These are phyloP conservation scores for Omphaloscelis lunosa DNA, from an alignment of 2,888 invertebrate species.

Conservation along the genomic window DNA sequence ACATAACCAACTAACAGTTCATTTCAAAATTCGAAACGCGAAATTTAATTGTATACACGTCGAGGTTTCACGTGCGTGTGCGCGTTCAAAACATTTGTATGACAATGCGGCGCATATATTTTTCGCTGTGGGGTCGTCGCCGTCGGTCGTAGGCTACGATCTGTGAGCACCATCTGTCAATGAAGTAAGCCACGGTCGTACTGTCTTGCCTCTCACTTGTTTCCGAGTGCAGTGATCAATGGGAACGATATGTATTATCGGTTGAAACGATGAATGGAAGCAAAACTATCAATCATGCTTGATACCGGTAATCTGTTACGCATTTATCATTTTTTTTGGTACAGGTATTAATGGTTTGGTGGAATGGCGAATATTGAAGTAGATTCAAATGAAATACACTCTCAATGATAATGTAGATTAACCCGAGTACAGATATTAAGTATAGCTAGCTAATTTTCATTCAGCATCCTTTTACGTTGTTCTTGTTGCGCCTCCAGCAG, in stretches of 20 bases:
- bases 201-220: constrained; percentile 82
- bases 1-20: constrained; percentile 46
- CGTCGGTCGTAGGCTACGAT: constrained; percentile 75
- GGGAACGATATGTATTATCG: constrained; percentile 31
- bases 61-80: constrained; percentile 65
- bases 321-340: constrained; percentile 15
- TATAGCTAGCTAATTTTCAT: background rate
- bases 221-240: constrained; percentile 69
- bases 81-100: constrained; percentile 76
- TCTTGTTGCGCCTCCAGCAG: background rate
- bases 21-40: constrained; percentile 37
- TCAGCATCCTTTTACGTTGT: background rate
- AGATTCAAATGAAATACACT: background rate
- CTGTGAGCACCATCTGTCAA: constrained; percentile 81
- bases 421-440: background rate
- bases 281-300: constrained; percentile 46
- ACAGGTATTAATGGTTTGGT: constrained; percentile 13
- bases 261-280: constrained; percentile 44
- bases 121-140: constrained; percentile 79
- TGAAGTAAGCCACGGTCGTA: constrained; percentile 85
- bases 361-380: background rate
- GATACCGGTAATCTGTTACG: constrained; percentile 21
- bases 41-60: constrained; percentile 24
- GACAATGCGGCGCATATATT: constrained; percentile 81
- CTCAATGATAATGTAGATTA: constrained; percentile 2